phyloP scores from a whole-genome alignment of 2,888 invertebrate genomes.

The Sphecodes monilicornis region DNA sequence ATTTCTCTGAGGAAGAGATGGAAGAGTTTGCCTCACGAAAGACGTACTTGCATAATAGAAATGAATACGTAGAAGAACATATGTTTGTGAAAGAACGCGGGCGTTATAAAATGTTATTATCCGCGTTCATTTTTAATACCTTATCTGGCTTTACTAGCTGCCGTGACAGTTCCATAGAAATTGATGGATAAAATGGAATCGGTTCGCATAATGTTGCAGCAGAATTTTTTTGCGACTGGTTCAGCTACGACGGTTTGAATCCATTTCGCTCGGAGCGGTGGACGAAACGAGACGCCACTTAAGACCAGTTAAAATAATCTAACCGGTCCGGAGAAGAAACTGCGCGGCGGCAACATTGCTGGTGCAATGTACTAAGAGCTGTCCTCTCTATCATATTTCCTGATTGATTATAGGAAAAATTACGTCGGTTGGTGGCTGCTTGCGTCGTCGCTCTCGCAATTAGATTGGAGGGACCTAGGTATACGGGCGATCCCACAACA shows the following conservation, averaged over 20 bases:
- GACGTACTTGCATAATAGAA: neutral
- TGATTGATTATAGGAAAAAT: constrained; percentile 2
- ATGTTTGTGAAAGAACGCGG: neutral
- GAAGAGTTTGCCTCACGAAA: neutral
- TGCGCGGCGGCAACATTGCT: neutral
- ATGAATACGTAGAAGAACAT: neutral
- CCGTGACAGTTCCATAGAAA: neutral
- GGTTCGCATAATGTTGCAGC: neutral
- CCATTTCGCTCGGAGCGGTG: neutral
- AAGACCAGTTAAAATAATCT: constrained; percentile 6
- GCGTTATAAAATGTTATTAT: neutral
- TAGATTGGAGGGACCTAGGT: neutral
- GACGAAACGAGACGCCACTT: constrained; percentile 7
- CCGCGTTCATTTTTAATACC: neutral
- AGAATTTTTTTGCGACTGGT: neutral
- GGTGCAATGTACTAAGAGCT: neutral
- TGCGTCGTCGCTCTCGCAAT: neutral
- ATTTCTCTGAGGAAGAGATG: neutral
- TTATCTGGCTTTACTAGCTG: neutral
- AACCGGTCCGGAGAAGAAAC: neutral
- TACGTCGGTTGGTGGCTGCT: neutral
- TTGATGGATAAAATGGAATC: neutral
- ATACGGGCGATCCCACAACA: constrained; percentile 9
- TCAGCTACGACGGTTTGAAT: neutral
- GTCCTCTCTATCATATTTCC: neutral